Evolutionary conservation across 2,888 invertebrate species (phyloP).

Genomic region (Desoria tigrina): DNA sequence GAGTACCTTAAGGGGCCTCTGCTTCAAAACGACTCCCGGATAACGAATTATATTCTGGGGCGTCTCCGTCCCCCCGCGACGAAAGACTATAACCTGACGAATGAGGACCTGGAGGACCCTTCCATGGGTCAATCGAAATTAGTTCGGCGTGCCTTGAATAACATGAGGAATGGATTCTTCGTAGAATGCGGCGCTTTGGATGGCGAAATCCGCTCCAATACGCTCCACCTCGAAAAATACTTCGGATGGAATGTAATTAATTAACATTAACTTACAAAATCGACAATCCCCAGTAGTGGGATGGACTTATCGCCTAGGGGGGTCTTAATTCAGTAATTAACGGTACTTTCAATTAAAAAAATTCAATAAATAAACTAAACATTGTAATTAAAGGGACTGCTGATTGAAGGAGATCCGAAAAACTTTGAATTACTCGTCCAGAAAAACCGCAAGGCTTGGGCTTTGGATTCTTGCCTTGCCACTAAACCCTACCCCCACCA

Average conservation of each 20-base stretch:
- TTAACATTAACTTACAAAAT: no score
- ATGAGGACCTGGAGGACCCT: slow-evolving; percentile 36
- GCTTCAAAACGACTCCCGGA: slow-evolving; percentile 44
- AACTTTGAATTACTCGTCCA: slow-evolving; percentile 58
- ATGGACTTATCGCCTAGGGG: no score
- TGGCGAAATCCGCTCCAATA: slow-evolving; percentile 62
- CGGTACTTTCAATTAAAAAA: not conserved
- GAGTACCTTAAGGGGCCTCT: slow-evolving; percentile 43
- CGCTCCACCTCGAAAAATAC: slow-evolving; percentile 59
- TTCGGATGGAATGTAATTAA: slow-evolving; percentile 57
- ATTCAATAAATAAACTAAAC: not conserved
- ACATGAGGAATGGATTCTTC: slow-evolving; percentile 57
- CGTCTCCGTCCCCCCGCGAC: slow-evolving; percentile 40
- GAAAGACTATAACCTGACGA: slow-evolving; percentile 37
- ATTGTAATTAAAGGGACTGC: slow-evolving; percentile 55
- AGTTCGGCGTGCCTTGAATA: slow-evolving; percentile 42
- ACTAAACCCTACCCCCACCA: slow-evolving; percentile 57
- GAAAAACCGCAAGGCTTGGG: slow-evolving; percentile 60
- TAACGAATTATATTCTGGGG: slow-evolving; percentile 33
- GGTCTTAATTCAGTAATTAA: no score
- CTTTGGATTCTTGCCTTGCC: slow-evolving; percentile 61
- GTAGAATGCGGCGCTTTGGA: slow-evolving; percentile 63
- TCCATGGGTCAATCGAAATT: slow-evolving; percentile 47
- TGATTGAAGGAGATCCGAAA: slow-evolving; percentile 61
- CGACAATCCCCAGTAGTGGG: no score